A percentile compares a stretch with the other conserved stretches of the same genome.
These are phyloP conservation scores for Pseudomyrmex dendroicus DNA, from an alignment of 1,140 invertebrate species.

Conservation along the genomic window DNA sequence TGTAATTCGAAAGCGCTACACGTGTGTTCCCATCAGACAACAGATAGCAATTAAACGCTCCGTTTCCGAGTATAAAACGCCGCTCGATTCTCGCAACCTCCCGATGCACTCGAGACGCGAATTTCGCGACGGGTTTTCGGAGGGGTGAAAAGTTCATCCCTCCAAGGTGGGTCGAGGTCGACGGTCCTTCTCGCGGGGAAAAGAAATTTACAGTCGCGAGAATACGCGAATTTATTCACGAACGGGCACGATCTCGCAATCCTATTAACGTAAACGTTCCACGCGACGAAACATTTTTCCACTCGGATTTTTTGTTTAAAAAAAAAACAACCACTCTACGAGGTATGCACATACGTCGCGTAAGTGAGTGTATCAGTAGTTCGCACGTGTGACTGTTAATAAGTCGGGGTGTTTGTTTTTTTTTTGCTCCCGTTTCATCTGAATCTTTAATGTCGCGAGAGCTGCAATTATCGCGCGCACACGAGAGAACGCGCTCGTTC, in stretches of 20 bases:
- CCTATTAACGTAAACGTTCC: not conserved
- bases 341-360: not conserved
- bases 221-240: not conserved
- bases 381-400: not conserved
- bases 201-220: not conserved
- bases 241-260: not conserved
- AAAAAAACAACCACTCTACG: too few relatives aligned
- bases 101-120: not conserved
- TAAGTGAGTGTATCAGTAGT: not conserved
- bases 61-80: not conserved
- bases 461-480: too few relatives aligned
- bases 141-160: not conserved
- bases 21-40: not conserved
- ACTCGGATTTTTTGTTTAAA: not conserved
- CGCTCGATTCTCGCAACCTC: not conserved
- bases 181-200: too few relatives aligned
- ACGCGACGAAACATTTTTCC: not conserved
- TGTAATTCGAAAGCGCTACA: not conserved
- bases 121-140: not conserved
- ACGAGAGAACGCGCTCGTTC: not conserved
- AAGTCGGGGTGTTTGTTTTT: too few relatives aligned
- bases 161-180: not conserved
- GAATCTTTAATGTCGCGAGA: too few relatives aligned
- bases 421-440: not conserved
- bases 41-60: conserved; percentile 35